Base-by-base conservation (phyloP, 2,113 vertebrate species). In the Sinocyclocheilus grahami region DNA sequence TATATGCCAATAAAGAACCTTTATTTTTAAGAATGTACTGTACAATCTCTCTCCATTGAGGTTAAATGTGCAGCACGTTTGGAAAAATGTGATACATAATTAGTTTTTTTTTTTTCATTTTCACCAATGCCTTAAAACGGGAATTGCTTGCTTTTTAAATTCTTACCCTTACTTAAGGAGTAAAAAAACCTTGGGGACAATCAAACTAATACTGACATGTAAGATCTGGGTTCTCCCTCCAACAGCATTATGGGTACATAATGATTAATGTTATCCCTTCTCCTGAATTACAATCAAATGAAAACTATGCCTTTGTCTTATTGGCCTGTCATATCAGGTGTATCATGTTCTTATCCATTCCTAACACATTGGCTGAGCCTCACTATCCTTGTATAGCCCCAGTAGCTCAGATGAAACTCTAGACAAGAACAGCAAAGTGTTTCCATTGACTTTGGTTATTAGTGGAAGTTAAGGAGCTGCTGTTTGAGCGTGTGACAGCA, bases 361-460 rank as follows among this genome's bases (percentile, higher is more conserved):
- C 58, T 42, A 75, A 86, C 55, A 82, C 71, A 48, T 14, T 22
- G 3, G 24, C 18, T 20, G 53, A 37, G 42, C 76, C 78, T 37
- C 33, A 46, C 51, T 80, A 80, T 42, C 33, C 60, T 76, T 10
- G 20, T 71, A 14, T n/a, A 58, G 33, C 39, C 58, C 55, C 69
- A 74, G 58, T 79, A 77, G 14, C 53, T 2, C 22, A 53, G 27
- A 51, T 60, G 63, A 77, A 85, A 53, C 55, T 33, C 65, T 60
- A 87, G 46, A 30, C 14, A 48, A 85, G 18, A 67, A 71, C n/a
- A 84, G 77, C n/a, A 82, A 84, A 85, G 85, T 79, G 62, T 81
- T 79, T 85, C 22, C 30, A 42, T 82, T 78, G 85, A 78, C 85
- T 77, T 86, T 81, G 71, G 72, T 78, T 78, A 87, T 85, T 85